These are phyloP conservation scores for Syngnathus typhle DNA, from an alignment of 2,113 vertebrate species.

Conservation along the genomic window DNA sequence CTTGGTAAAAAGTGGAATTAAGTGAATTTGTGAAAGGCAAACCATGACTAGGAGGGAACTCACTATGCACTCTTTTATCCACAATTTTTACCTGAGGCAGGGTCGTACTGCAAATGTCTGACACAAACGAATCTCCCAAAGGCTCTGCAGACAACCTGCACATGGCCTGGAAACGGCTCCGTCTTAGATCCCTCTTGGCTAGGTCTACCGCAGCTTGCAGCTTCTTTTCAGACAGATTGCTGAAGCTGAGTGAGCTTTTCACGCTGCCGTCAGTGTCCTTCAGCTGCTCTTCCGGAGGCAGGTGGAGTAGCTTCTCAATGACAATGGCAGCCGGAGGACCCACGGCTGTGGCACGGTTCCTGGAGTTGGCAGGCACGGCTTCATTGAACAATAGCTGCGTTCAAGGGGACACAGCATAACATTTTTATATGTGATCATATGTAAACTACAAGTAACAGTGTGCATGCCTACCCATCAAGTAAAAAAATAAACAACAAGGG, in stretches of 20 bases:
- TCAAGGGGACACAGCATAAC: neutral
- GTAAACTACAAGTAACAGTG: neutral
- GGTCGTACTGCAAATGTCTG: constrained; percentile 38
- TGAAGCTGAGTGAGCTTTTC: constrained; percentile 73
- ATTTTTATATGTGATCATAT: neutral
- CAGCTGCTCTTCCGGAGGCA: constrained; percentile 18
- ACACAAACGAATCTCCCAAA: constrained; percentile 12
- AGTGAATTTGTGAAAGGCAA: neutral
- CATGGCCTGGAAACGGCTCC: constrained; percentile 60
- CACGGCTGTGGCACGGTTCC: constrained; percentile 74
- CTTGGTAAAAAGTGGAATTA: neutral
- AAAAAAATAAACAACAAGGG: neutral
- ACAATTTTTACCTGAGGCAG: constrained; percentile 29
- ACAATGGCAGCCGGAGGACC: constrained; percentile 75
- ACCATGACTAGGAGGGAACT: neutral
- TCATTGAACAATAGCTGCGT: constrained; percentile 83
- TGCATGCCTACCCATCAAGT: neutral
- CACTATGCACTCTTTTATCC: neutral
- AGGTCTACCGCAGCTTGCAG: constrained; percentile 78
- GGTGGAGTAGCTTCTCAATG: constrained; percentile 79
- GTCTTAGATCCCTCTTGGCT: constrained; percentile 82
- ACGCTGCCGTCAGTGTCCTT: constrained; percentile 38
- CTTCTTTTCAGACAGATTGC: constrained; percentile 82
- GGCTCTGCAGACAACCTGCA: constrained; percentile 24
- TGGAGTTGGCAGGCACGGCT: constrained; percentile 61